phyloP scores from a whole-genome alignment of 2,888 invertebrate species.

The Seira ritae region DNA sequence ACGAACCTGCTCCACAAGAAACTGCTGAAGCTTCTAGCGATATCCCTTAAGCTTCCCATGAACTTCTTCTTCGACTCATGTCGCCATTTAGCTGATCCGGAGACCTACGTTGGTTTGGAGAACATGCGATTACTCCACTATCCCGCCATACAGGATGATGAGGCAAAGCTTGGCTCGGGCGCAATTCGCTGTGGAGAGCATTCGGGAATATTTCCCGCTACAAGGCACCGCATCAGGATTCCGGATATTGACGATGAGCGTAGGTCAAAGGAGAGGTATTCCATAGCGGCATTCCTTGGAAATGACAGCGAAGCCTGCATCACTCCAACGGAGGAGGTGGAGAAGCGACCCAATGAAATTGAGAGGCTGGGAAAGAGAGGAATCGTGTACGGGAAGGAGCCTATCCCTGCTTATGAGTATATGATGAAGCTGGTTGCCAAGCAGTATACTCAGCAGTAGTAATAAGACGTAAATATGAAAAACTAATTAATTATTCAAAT shows the following conservation, averaged over 20 bases:
- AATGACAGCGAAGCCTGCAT: conserved; percentile 32
- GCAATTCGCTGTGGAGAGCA: conserved; percentile 55
- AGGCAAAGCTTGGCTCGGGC: not conserved
- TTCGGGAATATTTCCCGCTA: conserved; percentile 56
- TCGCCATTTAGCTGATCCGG: conserved; percentile 36
- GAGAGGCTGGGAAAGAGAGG: conserved; percentile 24
- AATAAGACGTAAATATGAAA: not conserved
- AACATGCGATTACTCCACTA: conserved; percentile 39
- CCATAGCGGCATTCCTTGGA: conserved; percentile 46
- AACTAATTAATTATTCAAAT: too few species aligned
- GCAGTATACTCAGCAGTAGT: not conserved
- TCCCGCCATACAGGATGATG: conserved; percentile 33
- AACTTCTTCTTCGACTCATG: conserved; percentile 39
- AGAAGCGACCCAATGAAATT: conserved; percentile 26
- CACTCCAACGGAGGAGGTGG: conserved; percentile 44
- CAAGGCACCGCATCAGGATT: conserved; percentile 47
- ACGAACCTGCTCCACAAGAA: conserved; percentile 50
- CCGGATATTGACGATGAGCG: conserved; percentile 37
- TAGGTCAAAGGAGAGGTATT: conserved; percentile 38
- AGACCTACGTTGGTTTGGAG: conserved; percentile 28
- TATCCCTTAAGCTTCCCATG: conserved; percentile 47
- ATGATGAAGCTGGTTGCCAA: not conserved
- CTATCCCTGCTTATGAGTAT: conserved; percentile 40
- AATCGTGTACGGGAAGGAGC: conserved; percentile 20
- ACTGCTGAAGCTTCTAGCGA: conserved; percentile 45